These are phyloP conservation scores for Spodoptera littoralis DNA, from an alignment of 2,888 invertebrate species.

Conservation along the genomic window DNA sequence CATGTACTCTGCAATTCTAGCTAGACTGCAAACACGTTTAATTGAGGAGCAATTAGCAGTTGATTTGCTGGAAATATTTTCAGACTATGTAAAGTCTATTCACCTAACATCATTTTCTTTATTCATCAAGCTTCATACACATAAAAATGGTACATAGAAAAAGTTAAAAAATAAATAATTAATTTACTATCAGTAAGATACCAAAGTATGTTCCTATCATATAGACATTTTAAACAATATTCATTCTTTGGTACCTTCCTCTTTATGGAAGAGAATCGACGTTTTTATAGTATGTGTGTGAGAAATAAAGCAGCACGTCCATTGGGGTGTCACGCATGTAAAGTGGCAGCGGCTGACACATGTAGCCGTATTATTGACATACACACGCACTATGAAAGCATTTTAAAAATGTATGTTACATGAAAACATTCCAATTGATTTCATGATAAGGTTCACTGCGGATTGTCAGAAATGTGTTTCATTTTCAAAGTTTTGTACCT, in stretches of 20 bases:
- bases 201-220: too few relatives aligned
- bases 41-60: too few relatives aligned
- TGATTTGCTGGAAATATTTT: too few relatives aligned
- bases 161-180: background rate
- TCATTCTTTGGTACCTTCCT: slow-evolving; percentile 1
- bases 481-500: slow-evolving; percentile 1
- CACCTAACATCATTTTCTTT: too few relatives aligned
- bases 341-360: slow-evolving; percentile 23
- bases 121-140: too few relatives aligned
- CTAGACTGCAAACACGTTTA: too few relatives aligned
- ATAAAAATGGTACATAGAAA: background rate
- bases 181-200: too few relatives aligned
- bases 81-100: too few relatives aligned
- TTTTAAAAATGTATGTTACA: slow-evolving; percentile 36
- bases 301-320: slow-evolving; percentile 29
- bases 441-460: slow-evolving; percentile 27
- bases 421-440: slow-evolving; percentile 38
- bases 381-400: slow-evolving; percentile 24
- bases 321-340: slow-evolving; percentile 29
- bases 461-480: slow-evolving; percentile 13
- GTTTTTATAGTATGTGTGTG: slow-evolving; percentile 7
- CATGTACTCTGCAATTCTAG: background rate
- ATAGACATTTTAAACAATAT: background rate
- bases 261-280: slow-evolving; percentile 1
- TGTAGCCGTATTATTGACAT: slow-evolving; percentile 30